These are phyloP conservation scores for Leptosomus discolor DNA, from an alignment of 2,113 vertebrate genomes.

Conservation along the genomic window DNA sequence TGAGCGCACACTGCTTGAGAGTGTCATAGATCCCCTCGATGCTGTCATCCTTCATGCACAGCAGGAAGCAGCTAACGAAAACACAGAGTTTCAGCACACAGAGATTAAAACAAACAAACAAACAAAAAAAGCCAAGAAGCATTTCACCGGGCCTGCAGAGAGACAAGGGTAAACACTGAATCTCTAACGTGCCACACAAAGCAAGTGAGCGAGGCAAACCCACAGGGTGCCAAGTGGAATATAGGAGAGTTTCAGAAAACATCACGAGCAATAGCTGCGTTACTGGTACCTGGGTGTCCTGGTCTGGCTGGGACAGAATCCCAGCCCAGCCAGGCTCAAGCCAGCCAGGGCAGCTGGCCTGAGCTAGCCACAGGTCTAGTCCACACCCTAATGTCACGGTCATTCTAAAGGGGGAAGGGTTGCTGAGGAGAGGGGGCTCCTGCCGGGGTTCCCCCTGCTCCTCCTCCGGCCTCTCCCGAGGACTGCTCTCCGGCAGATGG, in stretches of 20 bases:
- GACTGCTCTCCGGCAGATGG: no score
- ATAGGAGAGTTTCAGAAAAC: background rate
- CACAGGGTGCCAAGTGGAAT: background rate
- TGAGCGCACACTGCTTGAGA: slow-evolving; percentile 92
- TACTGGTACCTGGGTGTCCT: background rate
- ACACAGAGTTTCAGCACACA: background rate
- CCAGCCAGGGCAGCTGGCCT: no score
- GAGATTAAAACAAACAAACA: background rate
- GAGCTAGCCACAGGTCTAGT: no score
- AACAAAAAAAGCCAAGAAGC: background rate
- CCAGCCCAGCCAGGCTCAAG: no score
- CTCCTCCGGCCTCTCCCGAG: no score
- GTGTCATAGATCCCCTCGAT: slow-evolving; percentile 97
- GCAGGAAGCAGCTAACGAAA: slow-evolving; percentile 86
- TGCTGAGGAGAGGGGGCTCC: no score
- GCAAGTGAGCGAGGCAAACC: background rate
- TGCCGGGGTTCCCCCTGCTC: no score
- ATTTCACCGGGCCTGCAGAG: background rate
- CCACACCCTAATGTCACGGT: no score
- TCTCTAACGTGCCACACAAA: accelerated
- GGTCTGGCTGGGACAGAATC: no score
- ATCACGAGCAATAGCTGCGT: accelerated
- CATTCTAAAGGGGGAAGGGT: no score
- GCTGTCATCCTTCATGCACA: slow-evolving; percentile 96
- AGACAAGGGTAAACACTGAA: accelerated